Percentiles rank a stretch among this genome's conserved stretches.
These are phyloP conservation scores for Cyclophora punctaria DNA, from an alignment of 2,888 invertebrate genomes.

Conservation along the genomic window DNA sequence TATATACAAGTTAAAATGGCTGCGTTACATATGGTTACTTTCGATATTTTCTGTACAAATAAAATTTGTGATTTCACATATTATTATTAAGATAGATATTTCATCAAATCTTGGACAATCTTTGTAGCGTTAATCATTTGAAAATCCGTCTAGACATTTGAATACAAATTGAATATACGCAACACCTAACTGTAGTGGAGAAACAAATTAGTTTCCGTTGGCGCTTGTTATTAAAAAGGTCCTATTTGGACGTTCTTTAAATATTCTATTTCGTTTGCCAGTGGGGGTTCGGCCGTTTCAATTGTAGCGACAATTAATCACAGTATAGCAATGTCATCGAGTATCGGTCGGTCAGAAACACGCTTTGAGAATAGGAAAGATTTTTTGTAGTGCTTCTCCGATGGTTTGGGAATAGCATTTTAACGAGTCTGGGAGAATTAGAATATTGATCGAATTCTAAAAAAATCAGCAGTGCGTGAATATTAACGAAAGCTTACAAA, in stretches of 20 bases:
- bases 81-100: too few relatives aligned
- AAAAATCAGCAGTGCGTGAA: too few relatives aligned
- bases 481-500: too few relatives aligned
- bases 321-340: conserved; percentile 71
- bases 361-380: neutral
- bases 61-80: too few relatives aligned
- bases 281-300: conserved; percentile 69
- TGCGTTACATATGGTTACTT: too few relatives aligned
- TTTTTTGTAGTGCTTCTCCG: conserved; percentile 1
- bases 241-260: conserved; percentile 45
- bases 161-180: conserved; percentile 22
- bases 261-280: conserved; percentile 71
- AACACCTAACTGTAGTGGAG: conserved; percentile 31
- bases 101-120: too few relatives aligned
- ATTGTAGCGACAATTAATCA: conserved; percentile 72
- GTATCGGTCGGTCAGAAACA: conserved; percentile 48
- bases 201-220: conserved; percentile 58
- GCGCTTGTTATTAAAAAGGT: conserved; percentile 60
- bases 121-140: neutral
- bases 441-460: too few relatives aligned
- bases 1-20: too few relatives aligned
- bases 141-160: conserved; percentile 3
- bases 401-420: conserved; percentile 1
- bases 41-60: too few relatives aligned
- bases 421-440: too few relatives aligned